phyloP scores from a whole-genome alignment of 2,797 vertebrate genomes.

The Acanthopagrus latus region DNA sequence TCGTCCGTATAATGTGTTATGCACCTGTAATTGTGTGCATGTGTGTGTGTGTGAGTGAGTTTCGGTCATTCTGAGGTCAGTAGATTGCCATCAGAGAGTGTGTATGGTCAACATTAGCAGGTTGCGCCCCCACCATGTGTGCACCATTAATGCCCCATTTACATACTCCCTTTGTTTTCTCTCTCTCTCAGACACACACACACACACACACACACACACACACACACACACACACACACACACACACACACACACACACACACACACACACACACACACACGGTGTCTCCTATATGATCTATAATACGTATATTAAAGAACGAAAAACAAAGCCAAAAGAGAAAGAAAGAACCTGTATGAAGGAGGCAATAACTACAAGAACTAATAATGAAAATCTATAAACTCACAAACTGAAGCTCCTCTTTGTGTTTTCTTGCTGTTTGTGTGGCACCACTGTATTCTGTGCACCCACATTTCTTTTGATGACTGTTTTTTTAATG shows the following conservation, averaged over 20 bases:
- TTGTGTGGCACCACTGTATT: background rate
- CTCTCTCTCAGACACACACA: no score
- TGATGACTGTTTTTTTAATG: background rate
- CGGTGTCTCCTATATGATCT: background rate
- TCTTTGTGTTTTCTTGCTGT: background rate
- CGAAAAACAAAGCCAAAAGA: background rate
- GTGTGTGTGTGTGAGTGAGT: background rate
- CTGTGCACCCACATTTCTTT: background rate
- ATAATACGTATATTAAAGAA: no score
- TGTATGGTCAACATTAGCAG: conserved; percentile 50
- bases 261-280: background rate
- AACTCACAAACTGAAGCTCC: background rate
- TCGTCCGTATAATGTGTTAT: no score
- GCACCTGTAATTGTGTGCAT: background rate
- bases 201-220: background rate
- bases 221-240: background rate
- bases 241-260: background rate
- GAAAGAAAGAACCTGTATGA: background rate
- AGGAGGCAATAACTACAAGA: background rate
- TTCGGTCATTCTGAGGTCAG: conserved; percentile 33
- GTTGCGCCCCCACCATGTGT: conserved; percentile 54
- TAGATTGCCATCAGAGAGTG: conserved; percentile 53
- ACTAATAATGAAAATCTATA: background rate
- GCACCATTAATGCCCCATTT: conserved; percentile 50
- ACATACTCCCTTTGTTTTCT: conserved; percentile 1